A percentile compares a stretch with the other conserved stretches of the same genome.
phyloP scores from a whole-genome alignment of 2,888 invertebrate genomes.

The Drosophila fulvimacula region DNA sequence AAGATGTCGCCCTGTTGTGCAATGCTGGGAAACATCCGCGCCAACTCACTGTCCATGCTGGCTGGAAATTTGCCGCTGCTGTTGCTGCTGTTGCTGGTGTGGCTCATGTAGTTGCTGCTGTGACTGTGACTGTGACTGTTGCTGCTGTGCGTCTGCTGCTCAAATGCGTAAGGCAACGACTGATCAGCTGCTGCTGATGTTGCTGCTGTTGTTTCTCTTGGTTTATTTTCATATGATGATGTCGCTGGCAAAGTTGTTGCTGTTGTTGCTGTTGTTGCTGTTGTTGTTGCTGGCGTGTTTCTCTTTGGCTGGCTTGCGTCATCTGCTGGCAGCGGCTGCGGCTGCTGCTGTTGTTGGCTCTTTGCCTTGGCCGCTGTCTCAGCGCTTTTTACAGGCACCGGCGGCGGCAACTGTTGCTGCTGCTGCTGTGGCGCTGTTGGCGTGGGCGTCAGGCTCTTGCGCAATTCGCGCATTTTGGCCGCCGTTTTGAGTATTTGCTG shows the following conservation, averaged over 20 bases:
- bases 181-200: constrained; percentile 51
- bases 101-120: constrained; percentile 7
- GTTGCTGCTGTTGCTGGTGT: background rate
- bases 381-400: constrained; percentile 80
- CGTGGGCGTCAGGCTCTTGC: constrained; percentile 79
- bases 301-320: constrained; percentile 52
- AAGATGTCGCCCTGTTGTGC: constrained; percentile 77
- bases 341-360: constrained; percentile 51
- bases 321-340: constrained; percentile 39
- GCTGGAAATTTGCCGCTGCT: constrained; percentile 56
- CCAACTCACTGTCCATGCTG: constrained; percentile 74
- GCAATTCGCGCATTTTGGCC: constrained; percentile 81
- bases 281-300: constrained; percentile 19
- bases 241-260: constrained; percentile 44
- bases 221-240: constrained; percentile 83
- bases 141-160: constrained; percentile 32
- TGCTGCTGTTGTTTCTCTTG: constrained; percentile 59
- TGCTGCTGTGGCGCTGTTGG: constrained; percentile 81
- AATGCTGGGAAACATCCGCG: constrained; percentile 78
- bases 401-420: constrained; percentile 81
- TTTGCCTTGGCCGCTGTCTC: constrained; percentile 79
- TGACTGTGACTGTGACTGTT: constrained; percentile 16
- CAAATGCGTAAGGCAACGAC: constrained; percentile 46
- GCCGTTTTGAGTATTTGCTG: constrained; percentile 77
- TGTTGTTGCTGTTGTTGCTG: constrained; percentile 27